Evolutionary conservation across 2,113 vertebrate species (phyloP).

Genomic region (Callorhinus ursinus): DNA sequence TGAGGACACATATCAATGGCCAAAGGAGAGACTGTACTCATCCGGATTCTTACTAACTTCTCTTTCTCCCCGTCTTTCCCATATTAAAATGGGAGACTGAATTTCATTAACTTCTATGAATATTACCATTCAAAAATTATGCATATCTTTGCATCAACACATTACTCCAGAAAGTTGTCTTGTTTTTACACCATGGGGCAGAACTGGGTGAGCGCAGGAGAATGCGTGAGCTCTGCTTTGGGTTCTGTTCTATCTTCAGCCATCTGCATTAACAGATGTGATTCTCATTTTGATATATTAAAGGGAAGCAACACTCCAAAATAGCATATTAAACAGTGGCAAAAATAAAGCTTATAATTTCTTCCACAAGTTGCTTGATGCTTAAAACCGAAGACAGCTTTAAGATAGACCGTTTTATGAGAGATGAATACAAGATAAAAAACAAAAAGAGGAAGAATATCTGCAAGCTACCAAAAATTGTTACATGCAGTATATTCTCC

Average conservation of each 20-base stretch:
- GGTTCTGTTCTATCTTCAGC: not conserved
- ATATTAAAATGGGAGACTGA: not conserved
- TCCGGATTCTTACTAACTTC: not conserved
- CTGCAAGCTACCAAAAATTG: not conserved
- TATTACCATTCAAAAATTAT: not conserved
- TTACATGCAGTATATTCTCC: not conserved
- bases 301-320: not conserved
- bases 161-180: not conserved
- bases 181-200: not conserved
- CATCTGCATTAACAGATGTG: not conserved
- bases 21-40: not conserved
- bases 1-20: not conserved
- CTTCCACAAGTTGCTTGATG: not conserved
- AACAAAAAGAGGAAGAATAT: not conserved
- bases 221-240: not conserved
- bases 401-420: not conserved
- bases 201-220: not conserved
- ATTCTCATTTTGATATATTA: not conserved
- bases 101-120: not conserved
- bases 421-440: not conserved
- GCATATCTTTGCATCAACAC: not conserved
- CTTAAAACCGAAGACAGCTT: not conserved
- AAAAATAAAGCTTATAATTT: conserved; percentile 27
- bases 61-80: not conserved
- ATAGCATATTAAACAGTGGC: not conserved